Base-by-base conservation (phyloP, 2,113 vertebrate species). In the Campylorhamphus procurvoides region DNA sequence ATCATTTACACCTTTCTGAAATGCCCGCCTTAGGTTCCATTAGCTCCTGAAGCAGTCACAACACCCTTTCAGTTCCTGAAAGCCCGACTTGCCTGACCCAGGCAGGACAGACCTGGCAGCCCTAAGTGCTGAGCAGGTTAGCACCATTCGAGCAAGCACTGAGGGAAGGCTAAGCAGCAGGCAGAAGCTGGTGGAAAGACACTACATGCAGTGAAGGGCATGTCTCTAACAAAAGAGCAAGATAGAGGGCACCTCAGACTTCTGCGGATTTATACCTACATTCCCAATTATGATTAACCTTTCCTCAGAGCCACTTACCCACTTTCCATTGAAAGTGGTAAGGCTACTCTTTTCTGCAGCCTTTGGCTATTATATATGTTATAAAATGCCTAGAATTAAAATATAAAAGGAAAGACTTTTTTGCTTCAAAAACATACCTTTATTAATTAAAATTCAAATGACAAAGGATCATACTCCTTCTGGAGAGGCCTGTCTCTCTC, bases 101-200 rank as follows among this genome's bases (percentile, higher is more conserved):
- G 40, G 33, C 1, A 3, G 33, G 56, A 64, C 0, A 2, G 56
- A 90, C 29, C 17, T 37, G 28, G 37, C 40, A 89, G 53, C 17
- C 28, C 40, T 3, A 24, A 18, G 31, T 35, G 55, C 28, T 0
- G 1, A 39, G 62, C 10, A 74, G 40, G 16, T 18, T 3, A 50
- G 25, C 27, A 23, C 3, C 0, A 0, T 13, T 29, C 0, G 1
- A 64, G 20, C 1, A 1, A 59, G 25, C 3, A 0, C 35, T 6
- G 37, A 47, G 29, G 29, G 29, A 72, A 67, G 42, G 29, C 8
- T 18, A n/a, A 66, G 42, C 29, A 58, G 14, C 22, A 49, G 52
- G 58, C 29, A 47, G 42, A 40, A 68, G 10, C 23, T 37, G 63
- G 27, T n/a, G 52, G 46, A 71, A 60, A 64, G 62, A 86, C 27